These are phyloP conservation scores for Leucophenga maculata DNA, from an alignment of 2,888 invertebrate species.

Conservation along the genomic window DNA sequence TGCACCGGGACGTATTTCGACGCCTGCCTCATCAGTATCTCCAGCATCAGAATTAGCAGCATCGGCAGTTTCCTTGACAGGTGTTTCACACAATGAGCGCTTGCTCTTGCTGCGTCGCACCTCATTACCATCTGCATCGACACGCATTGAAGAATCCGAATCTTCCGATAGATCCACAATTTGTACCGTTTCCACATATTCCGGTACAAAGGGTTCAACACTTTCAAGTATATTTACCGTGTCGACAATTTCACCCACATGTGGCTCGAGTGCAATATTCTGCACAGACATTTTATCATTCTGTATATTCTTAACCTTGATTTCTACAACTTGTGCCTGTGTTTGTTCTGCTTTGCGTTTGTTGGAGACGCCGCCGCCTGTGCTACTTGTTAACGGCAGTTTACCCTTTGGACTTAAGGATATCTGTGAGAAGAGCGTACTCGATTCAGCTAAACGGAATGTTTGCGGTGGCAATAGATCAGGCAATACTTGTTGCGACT, in stretches of 20 bases:
- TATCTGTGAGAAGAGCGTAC: constrained; percentile 80
- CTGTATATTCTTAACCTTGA: constrained; percentile 80
- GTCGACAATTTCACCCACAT: constrained; percentile 72
- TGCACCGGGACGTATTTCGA: constrained; percentile 50
- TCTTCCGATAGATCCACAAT: constrained; percentile 75
- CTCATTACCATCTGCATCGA: constrained; percentile 56
- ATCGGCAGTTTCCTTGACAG: constrained; percentile 32
- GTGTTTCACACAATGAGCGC: constrained; percentile 56
- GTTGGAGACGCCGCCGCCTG: constrained; percentile 34
- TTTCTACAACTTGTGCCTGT: constrained; percentile 78
- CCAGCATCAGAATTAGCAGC: constrained; percentile 43
- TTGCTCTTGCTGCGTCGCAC: constrained; percentile 58
- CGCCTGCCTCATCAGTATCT: constrained; percentile 37
- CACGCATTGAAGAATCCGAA: constrained; percentile 70
- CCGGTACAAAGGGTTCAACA: constrained; percentile 75
- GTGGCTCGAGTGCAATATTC: constrained; percentile 64
- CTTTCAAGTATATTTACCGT: constrained; percentile 75
- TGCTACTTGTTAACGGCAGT: constrained; percentile 17
- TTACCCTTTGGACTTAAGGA: constrained; percentile 73
- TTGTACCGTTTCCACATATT: constrained; percentile 75
- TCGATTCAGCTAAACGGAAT: constrained; percentile 79
- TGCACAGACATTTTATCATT: constrained; percentile 76
- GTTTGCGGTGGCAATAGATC: constrained; percentile 76
- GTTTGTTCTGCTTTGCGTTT: constrained; percentile 55
- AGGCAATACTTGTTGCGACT: constrained; percentile 64